Evolutionary conservation across 1,140 invertebrate species (phyloP), one percentile per base, ranked within the genome.

Genomic region (Leptestheria dahalacensis): DNA sequence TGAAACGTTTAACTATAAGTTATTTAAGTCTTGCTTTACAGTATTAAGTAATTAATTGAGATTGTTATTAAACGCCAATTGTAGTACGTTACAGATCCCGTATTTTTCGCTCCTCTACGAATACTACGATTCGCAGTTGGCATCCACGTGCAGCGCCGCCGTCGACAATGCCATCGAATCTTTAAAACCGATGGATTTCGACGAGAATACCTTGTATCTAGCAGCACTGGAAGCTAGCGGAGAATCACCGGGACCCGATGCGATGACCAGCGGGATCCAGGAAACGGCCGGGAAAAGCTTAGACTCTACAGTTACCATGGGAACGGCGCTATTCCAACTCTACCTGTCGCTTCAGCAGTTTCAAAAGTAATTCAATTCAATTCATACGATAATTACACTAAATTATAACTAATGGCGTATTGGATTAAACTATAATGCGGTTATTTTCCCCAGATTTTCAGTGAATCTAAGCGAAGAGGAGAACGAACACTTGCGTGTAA

Each of bases 341-440:
- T 96, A 96, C 72, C 75, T 95, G 53, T 80, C 84, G 10, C 72
- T 96, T 18, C 89, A 94, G 70, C 81, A 89, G 71, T 94, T 92
- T 74, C 76, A 80, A 21, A 73, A 79, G 77, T 82, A 72, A 74
- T n/a, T n/a, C n/a, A n/a, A n/a, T n/a, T n/a, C n/a, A n/a, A n/a
- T n/a, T n/a, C n/a, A n/a, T n/a, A n/a, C n/a, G n/a, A n/a, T n/a
- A n/a, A n/a, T n/a, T n/a, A n/a, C n/a, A n/a, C n/a, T n/a, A n/a
- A n/a, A n/a, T n/a, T n/a, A n/a, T n/a, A n/a, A n/a, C n/a, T n/a
- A n/a, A n/a, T n/a, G n/a, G n/a, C n/a, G n/a, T n/a, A n/a, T n/a
- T n/a, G n/a, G n/a, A n/a, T n/a, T n/a, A n/a, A n/a, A n/a, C n/a
- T n/a, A n/a, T n/a, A n/a, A n/a, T n/a, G n/a, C n/a, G n/a, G n/a